Percentiles rank a stretch among this genome's conserved stretches.
Evolutionary conservation across 2,113 vertebrate genomes (phyloP).

Genomic region (Plestiodon gilberti): DNA sequence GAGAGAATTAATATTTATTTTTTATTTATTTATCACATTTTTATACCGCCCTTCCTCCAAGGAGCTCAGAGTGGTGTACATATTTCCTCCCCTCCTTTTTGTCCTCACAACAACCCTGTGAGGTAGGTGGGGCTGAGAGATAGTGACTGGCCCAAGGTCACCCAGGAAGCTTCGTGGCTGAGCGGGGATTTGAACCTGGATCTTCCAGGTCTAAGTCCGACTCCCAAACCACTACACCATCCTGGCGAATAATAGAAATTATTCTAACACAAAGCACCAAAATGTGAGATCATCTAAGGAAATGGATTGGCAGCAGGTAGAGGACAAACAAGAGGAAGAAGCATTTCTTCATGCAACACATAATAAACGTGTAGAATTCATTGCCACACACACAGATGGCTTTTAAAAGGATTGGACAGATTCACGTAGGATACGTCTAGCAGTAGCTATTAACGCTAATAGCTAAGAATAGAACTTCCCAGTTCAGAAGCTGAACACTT

Average conservation of each 20-base stretch:
- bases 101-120: no score
- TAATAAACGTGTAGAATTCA: not conserved
- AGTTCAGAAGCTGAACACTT: not conserved
- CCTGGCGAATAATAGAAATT: not conserved
- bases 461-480: not conserved
- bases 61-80: no score
- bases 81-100: no score
- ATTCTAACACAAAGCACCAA: not conserved
- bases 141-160: no score
- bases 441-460: slow-evolving; percentile 4
- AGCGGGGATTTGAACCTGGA: no score
- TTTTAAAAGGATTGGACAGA: slow-evolving; percentile 22
- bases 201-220: no score
- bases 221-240: no score
- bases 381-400: slow-evolving; percentile 6
- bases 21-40: no score
- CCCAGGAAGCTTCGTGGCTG: no score
- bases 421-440: slow-evolving; percentile 18
- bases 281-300: not conserved
- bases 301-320: not conserved
- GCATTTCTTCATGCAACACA: not conserved
- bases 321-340: slow-evolving; percentile 6
- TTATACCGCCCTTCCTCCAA: no score
- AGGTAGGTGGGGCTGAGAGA: no score
- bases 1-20: no score